Base-by-base conservation (phyloP, 2,888 invertebrate genomes). In the Cephalotes varians region DNA sequence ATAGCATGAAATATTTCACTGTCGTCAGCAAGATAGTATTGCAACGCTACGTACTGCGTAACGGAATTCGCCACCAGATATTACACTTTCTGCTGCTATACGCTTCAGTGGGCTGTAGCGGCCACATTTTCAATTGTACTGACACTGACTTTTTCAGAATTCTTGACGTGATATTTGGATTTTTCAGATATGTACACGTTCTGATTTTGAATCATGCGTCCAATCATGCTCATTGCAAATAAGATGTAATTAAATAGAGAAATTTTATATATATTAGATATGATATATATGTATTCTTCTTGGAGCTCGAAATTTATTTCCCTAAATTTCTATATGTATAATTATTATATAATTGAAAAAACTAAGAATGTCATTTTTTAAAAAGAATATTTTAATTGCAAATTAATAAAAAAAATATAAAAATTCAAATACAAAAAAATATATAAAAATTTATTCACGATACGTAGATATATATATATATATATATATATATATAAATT, bases 51-150 rank as follows among this genome's bases (percentile, higher is more conserved):
- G 40, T 37, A 28, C 56, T 44, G 15, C 12, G 28, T 49, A 67
- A 54, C 54, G 71, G 21, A 44, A 69, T 77, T 69, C 69, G 40
- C 56, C 69, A 69, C 21, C 51, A 21, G 69, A 79, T 79, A 79
- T 79, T 79, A 79, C 77, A 76, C 40, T 79, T 79, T 79, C 56
- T 69, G 56, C 77, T 71, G 34, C 71, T 69, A 56, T n/a, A 25
- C 77, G 77, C 69, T 79, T 79, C 77, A 79, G 44, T 79, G 71
- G 44, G 31, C 44, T 44, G 71, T 34, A 71, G 56, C 77, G 58
- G 77, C 56, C 77, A 65, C 54, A 56, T 77, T 69, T 69, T 77
- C 77, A 69, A 69, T 77, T 69, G 77, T 56, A 31, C 69, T 56
- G 77, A 69, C 69, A 69, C 69, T n/a, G n/a, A n/a, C n/a, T 56